These are phyloP conservation scores for Oryctes rhinoceros DNA, from an alignment of 1,140 invertebrate species.

Conservation along the genomic window DNA sequence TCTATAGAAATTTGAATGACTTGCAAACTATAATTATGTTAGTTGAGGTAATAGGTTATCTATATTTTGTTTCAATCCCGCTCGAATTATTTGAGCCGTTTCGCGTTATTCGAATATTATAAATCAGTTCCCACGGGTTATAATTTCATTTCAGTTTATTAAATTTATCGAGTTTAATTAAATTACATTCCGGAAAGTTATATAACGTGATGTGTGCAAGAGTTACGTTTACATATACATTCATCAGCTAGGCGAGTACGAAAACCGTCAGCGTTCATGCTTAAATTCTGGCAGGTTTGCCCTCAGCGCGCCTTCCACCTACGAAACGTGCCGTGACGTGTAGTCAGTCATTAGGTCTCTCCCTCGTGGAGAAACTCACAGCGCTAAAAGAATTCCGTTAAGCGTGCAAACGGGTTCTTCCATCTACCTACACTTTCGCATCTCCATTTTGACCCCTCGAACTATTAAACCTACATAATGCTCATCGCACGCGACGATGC, in stretches of 20 bases:
- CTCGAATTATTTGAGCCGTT: too few species aligned
- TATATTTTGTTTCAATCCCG: too few species aligned
- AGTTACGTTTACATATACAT: not conserved
- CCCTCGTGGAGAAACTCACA: conserved; percentile 11
- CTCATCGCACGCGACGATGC: not conserved
- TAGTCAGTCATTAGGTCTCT: conserved; percentile 8
- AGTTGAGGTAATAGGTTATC: too few species aligned
- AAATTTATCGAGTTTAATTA: too few species aligned
- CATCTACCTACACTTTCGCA: not conserved
- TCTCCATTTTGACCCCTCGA: not conserved
- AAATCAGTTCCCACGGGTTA: not conserved
- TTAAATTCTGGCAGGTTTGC: not conserved
- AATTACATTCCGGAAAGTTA: too few species aligned
- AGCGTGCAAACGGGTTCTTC: conserved; percentile 24
- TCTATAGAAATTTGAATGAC: too few species aligned
- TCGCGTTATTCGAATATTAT: too few species aligned
- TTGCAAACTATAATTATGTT: too few species aligned
- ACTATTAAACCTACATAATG: conserved; percentile 18
- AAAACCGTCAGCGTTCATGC: conserved; percentile 6
- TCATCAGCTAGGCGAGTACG: not conserved
- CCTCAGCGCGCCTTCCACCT: not conserved
- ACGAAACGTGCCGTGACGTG: not conserved
- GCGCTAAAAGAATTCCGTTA: conserved; percentile 27
- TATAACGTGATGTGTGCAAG: too few species aligned
- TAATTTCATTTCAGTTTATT: not conserved